A percentile compares a stretch with the other conserved stretches of the same genome.
phyloP scores from a whole-genome alignment of 2,888 invertebrate species.

The Salpingus planirostris region DNA sequence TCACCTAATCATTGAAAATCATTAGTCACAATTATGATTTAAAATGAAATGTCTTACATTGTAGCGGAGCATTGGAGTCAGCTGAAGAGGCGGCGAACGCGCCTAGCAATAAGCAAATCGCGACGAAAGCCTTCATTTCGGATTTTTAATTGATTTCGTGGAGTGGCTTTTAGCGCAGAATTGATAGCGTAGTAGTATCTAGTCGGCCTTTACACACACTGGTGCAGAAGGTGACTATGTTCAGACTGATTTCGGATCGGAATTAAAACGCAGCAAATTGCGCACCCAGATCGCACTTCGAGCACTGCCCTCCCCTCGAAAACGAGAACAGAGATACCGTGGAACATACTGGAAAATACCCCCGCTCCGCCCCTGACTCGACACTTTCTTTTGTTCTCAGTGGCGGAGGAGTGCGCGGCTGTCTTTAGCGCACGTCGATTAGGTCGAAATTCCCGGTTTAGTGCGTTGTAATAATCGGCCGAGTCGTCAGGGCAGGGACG shows the following conservation, averaged over 20 bases:
- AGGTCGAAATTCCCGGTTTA: conserved; percentile 8
- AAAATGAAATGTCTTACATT: conserved; percentile 54
- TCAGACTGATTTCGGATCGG: no score
- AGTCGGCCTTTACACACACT: conserved; percentile 82
- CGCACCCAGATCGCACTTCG: conserved; percentile 22
- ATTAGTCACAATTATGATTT: conserved; percentile 12
- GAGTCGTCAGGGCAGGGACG: conserved; percentile 2
- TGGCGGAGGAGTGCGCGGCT: conserved; percentile 12
- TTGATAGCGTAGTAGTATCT: no score
- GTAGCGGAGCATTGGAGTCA: conserved; percentile 50
- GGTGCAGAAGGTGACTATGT: conserved; percentile 72
- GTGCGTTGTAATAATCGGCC: conserved; percentile 9
- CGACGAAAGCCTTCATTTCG: conserved; percentile 10
- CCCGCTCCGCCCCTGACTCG: conserved; percentile 15
- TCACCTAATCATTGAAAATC: conserved; percentile 23
- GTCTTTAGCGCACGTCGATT: conserved; percentile 18
- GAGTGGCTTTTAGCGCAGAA: conserved; percentile 6
- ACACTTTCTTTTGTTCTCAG: conserved; percentile 21
- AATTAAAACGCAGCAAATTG: conserved; percentile 18
- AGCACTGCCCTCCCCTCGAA: no score
- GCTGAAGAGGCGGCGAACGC: conserved; percentile 43
- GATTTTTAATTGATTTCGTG: conserved; percentile 2
- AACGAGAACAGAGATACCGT: conserved; percentile 6
- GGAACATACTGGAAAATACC: conserved; percentile 7
- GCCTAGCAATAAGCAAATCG: no score